Evolutionary conservation across 2,888 invertebrate genomes (phyloP).

Genomic region (Cephus pulcher): DNA sequence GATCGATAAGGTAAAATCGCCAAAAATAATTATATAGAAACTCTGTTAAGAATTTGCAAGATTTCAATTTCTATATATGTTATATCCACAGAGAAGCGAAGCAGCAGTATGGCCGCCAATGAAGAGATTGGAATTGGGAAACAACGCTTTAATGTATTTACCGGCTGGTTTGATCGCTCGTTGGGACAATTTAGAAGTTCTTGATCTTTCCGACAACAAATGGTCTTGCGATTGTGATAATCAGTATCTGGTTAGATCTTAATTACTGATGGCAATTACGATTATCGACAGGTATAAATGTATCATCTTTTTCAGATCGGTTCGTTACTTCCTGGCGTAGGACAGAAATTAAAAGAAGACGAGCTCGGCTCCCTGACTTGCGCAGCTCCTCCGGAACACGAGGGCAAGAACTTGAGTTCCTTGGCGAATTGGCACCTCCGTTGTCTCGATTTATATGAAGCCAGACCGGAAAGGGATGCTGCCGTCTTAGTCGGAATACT

Average conservation of each 20-base stretch:
- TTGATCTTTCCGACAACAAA: conserved; percentile 80
- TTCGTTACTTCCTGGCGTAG: conserved; percentile 48
- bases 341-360: conserved; percentile 43
- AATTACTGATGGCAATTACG: background rate
- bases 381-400: conserved; percentile 75
- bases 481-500: conserved; percentile 77
- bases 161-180: conserved; percentile 74
- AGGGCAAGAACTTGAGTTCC: conserved; percentile 71
- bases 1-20: conserved; percentile 57
- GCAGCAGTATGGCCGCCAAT: conserved; percentile 75
- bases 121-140: conserved; percentile 77
- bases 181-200: conserved; percentile 76
- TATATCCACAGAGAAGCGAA: conserved; percentile 35
- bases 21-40: background rate
- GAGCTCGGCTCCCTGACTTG: conserved; percentile 68
- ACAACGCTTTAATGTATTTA: conserved; percentile 79
- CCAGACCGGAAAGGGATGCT: conserved; percentile 77
- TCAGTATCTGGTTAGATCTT: conserved; percentile 75
- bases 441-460: conserved; percentile 75
- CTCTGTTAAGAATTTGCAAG: background rate
- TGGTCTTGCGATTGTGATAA: conserved; percentile 86
- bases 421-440: conserved; percentile 73
- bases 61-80: background rate
- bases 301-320: conserved; percentile 37
- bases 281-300: conserved; percentile 18